These are phyloP conservation scores for Calvadosia cruxmelitensis DNA, from an alignment of 30 jellyfish, hydroid and myxozoan species.

Conservation along the genomic window DNA sequence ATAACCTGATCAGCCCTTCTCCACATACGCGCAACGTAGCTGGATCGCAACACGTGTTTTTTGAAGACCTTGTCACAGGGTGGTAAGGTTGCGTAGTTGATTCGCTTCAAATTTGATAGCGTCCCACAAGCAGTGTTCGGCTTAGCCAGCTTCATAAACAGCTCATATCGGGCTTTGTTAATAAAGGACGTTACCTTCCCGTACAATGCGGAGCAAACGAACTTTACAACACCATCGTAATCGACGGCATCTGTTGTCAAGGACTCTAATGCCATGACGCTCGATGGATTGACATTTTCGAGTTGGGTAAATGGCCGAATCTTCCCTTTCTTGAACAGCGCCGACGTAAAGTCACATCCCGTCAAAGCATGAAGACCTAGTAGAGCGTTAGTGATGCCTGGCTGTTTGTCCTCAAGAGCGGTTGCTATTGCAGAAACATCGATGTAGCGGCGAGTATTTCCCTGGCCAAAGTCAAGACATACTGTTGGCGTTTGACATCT, in stretches of 20 bases:
- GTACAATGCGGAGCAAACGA: not conserved
- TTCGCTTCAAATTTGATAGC: not conserved
- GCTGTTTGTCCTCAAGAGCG: not conserved
- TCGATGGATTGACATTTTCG: not conserved
- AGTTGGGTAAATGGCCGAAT: not conserved
- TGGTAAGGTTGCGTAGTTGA: conserved; percentile 2
- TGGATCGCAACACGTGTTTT: conserved; percentile 20
- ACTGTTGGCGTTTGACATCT: not conserved
- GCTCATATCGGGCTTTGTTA: not conserved
- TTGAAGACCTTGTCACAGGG: not conserved
- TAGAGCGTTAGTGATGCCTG: conserved; percentile 2
- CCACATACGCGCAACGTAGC: conserved; percentile 34
- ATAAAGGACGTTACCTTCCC: not conserved
- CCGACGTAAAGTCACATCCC: conserved; percentile 5
- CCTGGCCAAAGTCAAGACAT: not conserved
- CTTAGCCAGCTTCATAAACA: not conserved
- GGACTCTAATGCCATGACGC: not conserved
- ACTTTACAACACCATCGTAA: not conserved
- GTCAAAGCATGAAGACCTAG: conserved; percentile 9
- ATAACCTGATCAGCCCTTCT: not conserved
- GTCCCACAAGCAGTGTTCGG: not conserved
- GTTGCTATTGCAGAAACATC: not conserved
- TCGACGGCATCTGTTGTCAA: not conserved
- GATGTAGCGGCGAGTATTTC: not conserved
- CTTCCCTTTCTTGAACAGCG: not conserved